Base-by-base conservation (phyloP, 2,797 vertebrate genomes). In the Manis javanica region DNA sequence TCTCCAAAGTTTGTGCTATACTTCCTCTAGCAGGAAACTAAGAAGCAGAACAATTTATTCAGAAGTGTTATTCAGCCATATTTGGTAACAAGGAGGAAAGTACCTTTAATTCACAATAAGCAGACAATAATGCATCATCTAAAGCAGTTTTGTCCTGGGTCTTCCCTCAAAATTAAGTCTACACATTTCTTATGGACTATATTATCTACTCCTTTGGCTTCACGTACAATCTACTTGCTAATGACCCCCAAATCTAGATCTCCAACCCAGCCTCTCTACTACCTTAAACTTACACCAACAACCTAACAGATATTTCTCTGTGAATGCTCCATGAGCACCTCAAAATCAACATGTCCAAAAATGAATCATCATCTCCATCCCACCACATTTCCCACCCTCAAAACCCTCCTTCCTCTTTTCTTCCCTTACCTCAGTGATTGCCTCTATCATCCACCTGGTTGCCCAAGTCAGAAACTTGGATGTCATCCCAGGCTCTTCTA, bases 271-370 rank as follows among this genome's bases (percentile, higher is more conserved):
- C 42, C 64, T 89, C 14, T 85, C 59, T 84, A 39, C 51, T 39
- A 81, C 3, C 57, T 86, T 81, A 82, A 82, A 94, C 55, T 21
- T 53, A 23, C n/a, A 91, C 89, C 69, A 87, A 91, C n/a, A 91
- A 53, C 16, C 42, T 66, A 75, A 72, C 0, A 84, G 31, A 59
- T 42, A 34, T 69, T 82, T 77, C 23, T 75, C 61, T 75, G 49
- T 37, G 68, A 85, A 71, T 42, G 74, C 15, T 69, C 77, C 24
- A 66, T 9, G 23, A 90, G 46, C 31, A 59, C 51, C 42, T 95
- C 81, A 91, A 91, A 82, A 63, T 42, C 46, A 94, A 13, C 39
- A 68, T 18, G 21, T 29, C n/a, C 83, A 74, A 82, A 68, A 84
- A 15, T 6, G 24, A 95, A 91, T 63, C 63, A 57, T 19, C 77